Base-by-base conservation (phyloP, 2,113 vertebrate species). In the Phylloscopus trochilus region DNA sequence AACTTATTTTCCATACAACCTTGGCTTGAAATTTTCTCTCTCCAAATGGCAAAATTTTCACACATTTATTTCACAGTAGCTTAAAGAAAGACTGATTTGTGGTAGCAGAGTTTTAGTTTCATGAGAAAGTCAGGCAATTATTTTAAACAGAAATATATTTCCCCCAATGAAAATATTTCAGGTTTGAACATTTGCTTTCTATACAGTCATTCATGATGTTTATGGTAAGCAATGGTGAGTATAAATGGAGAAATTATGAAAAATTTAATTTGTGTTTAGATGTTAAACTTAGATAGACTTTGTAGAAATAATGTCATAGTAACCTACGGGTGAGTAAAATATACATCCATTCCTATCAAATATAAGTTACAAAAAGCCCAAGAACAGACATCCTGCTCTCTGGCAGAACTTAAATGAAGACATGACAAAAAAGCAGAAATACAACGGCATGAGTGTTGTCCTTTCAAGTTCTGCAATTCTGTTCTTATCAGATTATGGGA, bases 401-500 rank as follows among this genome's bases (percentile, higher is more conserved):
- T 87, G 20, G 3, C 37, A 62, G 37, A 82, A 16, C 4, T 58
- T 47, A 55, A 79, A 81, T 37, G 37, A 83, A 80, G 15, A 53
- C 21, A 39, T 23, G 27, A 58, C 9, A 85, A 83, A 83, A 83
- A 89, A 75, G 6, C n/a, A 89, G 39, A 74, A 9, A 11, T 13
- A 56, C 3, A 3, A 17, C n/a, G 22, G 1, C 3, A 31, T 43
- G 21, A 66, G 1, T n/a, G 16, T 20, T 56, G 4, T n/a, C 16
- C 60, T 52, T 76, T 81, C 11, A 64, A 44, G 8, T 47, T 35
- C 27, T 35, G 9, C 5, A 75, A 49, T 46, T 83, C 30, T 62
- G 9, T 46, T 63, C 24, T 59, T 70, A 59, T 47, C 26, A 77
- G 43, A 26, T 41, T 23, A 35, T 28, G 18, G 23, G 72, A 52